Percentiles rank a stretch among this genome's conserved stretches.
Evolutionary conservation across 2,113 vertebrate genomes (phyloP).

Genomic region (Baryphthengus martii): DNA sequence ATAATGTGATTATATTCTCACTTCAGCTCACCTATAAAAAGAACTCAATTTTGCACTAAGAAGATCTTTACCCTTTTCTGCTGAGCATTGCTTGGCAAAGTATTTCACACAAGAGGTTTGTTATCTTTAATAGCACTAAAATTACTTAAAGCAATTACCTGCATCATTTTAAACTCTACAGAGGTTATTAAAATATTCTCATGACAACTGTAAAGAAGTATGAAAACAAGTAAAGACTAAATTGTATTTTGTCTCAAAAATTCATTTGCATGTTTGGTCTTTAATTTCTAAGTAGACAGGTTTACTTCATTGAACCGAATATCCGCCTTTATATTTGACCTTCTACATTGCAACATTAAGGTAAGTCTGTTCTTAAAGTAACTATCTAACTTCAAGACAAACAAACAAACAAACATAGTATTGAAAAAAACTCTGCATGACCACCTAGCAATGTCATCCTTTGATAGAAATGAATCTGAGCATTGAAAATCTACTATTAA

Average conservation of each 20-base stretch:
- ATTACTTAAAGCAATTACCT: conserved; percentile 75
- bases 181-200: conserved; percentile 74
- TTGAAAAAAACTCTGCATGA: not conserved
- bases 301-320: conserved; percentile 24
- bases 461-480: not conserved
- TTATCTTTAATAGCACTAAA: conserved; percentile 74
- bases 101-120: conserved; percentile 69
- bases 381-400: not conserved
- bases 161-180: conserved; percentile 63
- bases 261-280: conserved; percentile 35
- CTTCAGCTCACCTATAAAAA: conserved; percentile 55
- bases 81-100: conserved; percentile 69
- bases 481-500: not conserved
- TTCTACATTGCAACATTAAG: not conserved
- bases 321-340: not conserved
- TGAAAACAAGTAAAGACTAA: conserved; percentile 66
- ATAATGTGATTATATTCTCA: conserved; percentile 62
- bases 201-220: conserved; percentile 67
- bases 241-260: conserved; percentile 45
- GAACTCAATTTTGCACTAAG: conserved; percentile 55
- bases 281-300: conserved; percentile 25
- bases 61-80: conserved; percentile 51
- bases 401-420: not conserved
- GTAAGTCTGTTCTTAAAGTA: not conserved
- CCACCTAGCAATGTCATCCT: not conserved